Percentiles rank a stretch among this genome's conserved stretches.
These are phyloP conservation scores for Psittacula cyanocephala DNA, from an alignment of 2,113 vertebrate species.

Conservation along the genomic window DNA sequence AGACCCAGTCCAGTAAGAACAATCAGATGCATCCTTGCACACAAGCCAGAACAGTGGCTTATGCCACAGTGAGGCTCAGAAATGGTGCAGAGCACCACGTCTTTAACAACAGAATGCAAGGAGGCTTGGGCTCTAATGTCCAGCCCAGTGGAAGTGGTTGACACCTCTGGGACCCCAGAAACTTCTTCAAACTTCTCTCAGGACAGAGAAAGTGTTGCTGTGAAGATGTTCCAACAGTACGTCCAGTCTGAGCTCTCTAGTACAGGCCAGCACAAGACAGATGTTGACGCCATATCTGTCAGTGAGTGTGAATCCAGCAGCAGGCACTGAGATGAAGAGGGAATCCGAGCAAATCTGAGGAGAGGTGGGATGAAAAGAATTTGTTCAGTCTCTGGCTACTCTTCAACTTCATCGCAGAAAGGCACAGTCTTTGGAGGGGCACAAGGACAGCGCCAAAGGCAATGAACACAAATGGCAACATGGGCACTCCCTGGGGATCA, in stretches of 20 bases:
- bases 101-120: not conserved
- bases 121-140: not conserved
- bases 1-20: not conserved
- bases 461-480: not conserved
- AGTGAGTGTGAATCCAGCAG: not conserved
- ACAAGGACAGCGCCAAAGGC: not conserved
- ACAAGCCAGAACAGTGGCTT: not conserved
- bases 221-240: not conserved
- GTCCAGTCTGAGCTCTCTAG: not conserved
- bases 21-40: not conserved
- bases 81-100: not conserved
- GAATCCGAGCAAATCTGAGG: not conserved
- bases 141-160: not conserved
- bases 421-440: not conserved
- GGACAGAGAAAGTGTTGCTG: not conserved
- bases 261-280: not conserved
- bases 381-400: not conserved
- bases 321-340: not conserved
- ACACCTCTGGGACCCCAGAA: not conserved
- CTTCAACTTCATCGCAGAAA: not conserved
- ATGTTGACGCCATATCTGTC: not conserved
- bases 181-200: not conserved
- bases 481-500: not conserved
- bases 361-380: not conserved
- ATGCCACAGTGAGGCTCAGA: not conserved